phyloP scores from a whole-genome alignment of 2,113 vertebrate genomes.

The Muntiacus reevesi region DNA sequence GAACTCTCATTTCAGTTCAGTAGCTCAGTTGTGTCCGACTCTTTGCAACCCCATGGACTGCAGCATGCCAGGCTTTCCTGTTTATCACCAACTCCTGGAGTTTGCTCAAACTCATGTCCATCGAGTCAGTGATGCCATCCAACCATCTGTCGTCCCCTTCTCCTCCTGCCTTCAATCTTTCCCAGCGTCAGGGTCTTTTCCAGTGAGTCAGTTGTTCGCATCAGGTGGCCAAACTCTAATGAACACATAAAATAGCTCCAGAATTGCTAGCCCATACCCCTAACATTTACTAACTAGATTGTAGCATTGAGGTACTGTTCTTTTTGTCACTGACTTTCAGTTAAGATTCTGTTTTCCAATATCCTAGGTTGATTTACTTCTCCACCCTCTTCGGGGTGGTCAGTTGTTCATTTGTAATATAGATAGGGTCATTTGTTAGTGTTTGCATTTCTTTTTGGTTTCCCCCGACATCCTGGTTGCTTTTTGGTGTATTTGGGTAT shows the following conservation, averaged over 20 bases:
- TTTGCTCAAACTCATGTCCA: not conserved
- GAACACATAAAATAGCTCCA: not conserved
- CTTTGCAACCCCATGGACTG: not conserved
- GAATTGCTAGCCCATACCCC: not conserved
- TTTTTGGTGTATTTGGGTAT: not conserved
- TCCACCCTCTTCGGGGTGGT: not conserved
- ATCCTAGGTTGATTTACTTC: not conserved
- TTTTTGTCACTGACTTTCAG: not conserved
- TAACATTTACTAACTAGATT: not conserved
- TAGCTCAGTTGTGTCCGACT: not conserved
- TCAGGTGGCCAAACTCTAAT: not conserved
- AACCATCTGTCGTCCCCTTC: not conserved
- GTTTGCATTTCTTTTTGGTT: not conserved
- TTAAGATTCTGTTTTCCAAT: not conserved
- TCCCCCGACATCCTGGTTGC: not conserved
- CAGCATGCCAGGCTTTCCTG: not conserved
- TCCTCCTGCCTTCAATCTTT: not conserved
- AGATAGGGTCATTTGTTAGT: not conserved
- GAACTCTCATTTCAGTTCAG: not conserved
- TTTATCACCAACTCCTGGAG: not conserved
- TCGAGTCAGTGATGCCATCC: not conserved
- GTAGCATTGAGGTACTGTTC: not conserved
- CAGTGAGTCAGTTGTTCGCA: not conserved
- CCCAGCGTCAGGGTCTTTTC: not conserved
- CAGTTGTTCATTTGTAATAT: not conserved